Percentiles rank a stretch among this genome's conserved stretches.
Evolutionary conservation across 2,797 vertebrate genomes (phyloP).

Genomic region (Falco peregrinus): DNA sequence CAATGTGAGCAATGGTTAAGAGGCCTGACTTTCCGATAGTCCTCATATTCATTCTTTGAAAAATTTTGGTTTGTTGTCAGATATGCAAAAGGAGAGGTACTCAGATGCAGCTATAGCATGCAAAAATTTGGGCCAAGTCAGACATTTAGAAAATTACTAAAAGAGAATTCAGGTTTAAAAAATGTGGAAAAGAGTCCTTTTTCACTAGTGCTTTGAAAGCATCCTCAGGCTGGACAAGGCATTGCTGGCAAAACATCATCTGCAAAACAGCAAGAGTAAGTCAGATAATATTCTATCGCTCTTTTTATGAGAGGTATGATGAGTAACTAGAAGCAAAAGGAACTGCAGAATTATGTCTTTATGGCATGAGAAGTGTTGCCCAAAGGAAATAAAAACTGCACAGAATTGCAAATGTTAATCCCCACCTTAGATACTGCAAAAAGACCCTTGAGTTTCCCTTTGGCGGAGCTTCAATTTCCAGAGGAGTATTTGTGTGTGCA

Average conservation of each 20-base stretch:
- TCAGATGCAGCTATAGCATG: not conserved
- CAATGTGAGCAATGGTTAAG: not conserved
- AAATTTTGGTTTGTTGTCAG: not conserved
- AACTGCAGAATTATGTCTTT: not conserved
- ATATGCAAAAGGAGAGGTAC: not conserved
- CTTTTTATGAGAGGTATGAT: not conserved
- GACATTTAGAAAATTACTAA: not conserved
- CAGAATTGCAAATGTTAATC: not conserved
- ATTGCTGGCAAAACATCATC: not conserved
- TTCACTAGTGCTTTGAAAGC: not conserved
- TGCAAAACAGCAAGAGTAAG: not conserved
- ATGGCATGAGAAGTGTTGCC: not conserved
- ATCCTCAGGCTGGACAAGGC: not conserved
- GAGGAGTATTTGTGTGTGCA: not conserved
- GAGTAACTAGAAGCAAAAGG: not conserved
- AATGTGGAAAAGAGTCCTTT: not conserved
- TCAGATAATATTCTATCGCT: not conserved
- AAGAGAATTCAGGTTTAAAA: not conserved
- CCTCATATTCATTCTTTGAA: not conserved
- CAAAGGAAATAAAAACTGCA: slow-evolving; percentile 21
- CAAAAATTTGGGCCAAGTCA: not conserved
- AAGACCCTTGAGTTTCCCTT: slow-evolving; percentile 29
- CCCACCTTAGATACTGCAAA: not conserved
- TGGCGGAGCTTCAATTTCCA: not conserved
- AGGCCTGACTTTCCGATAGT: not conserved